Evolutionary conservation across 92 coral and sea anemone genomes (phyloP).

Genomic region (Nematostella vectensis): DNA sequence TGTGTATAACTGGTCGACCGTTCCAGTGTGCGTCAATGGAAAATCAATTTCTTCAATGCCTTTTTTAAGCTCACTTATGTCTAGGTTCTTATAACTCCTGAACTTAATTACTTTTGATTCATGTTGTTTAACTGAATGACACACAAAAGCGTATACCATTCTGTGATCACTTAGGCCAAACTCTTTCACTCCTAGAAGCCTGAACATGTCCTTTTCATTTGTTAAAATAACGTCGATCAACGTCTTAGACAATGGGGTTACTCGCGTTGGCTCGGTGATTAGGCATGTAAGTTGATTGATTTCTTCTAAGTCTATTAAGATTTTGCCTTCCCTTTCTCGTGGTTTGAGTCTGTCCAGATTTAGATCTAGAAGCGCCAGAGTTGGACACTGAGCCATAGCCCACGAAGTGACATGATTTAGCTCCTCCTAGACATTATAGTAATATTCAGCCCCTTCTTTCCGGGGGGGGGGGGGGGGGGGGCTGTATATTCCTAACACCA

Average conservation of each 20-base stretch:
- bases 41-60: no score
- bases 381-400: neutral
- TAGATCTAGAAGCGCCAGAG: neutral
- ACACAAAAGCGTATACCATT: no score
- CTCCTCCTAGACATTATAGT: neutral
- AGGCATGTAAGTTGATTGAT: constrained; percentile 13
- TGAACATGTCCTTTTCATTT: neutral
- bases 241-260: constrained; percentile 20
- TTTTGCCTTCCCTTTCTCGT: constrained; percentile 15
- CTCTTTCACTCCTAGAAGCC: neutral
- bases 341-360: constrained; percentile 1
- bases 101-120: no score
- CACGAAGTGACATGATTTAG: neutral
- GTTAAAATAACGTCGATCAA: constrained; percentile 29
- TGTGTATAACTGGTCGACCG: no score
- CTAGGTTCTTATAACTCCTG: neutral
- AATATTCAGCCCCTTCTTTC: neutral
- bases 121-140: neutral
- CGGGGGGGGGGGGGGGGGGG: no score
- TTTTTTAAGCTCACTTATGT: neutral
- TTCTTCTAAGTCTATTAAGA: constrained; percentile 21
- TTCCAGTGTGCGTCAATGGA: no score
- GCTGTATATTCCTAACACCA: no score
- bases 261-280: constrained; percentile 18
- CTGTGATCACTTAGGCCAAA: no score